These are phyloP conservation scores for Halichoeres trimaculatus DNA, from an alignment of 2,113 vertebrate genomes.

Conservation along the genomic window DNA sequence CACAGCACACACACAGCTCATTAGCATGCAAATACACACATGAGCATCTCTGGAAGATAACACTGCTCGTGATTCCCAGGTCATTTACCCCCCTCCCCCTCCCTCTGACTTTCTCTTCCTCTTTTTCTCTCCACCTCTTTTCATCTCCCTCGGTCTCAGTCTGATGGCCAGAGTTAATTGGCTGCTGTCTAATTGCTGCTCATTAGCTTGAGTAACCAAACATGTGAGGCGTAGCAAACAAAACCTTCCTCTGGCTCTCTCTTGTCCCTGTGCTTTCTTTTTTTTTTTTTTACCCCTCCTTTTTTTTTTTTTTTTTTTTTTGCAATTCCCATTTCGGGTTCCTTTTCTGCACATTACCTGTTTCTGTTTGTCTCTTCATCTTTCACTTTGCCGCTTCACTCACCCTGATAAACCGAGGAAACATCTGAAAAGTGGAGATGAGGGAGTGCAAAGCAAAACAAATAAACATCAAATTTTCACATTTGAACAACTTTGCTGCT, in stretches of 20 bases:
- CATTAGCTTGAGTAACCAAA: conserved; percentile 80
- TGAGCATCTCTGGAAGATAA: conserved; percentile 53
- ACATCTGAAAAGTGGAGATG: conserved; percentile 13
- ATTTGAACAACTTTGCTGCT: not conserved
- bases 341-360: not conserved
- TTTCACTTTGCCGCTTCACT: conserved; percentile 33
- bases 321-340: conserved; percentile 37
- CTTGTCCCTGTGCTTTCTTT: conserved; percentile 13
- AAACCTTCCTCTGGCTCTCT: conserved; percentile 28
- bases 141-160: conserved; percentile 75
- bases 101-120: not conserved
- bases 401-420: conserved; percentile 32
- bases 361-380: conserved; percentile 26
- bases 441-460: not conserved
- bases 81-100: conserved; percentile 22
- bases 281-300: too few species aligned
- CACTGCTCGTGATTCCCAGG: conserved; percentile 54
- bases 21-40: conserved; percentile 44
- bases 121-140: conserved; percentile 51
- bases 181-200: conserved; percentile 82
- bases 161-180: conserved; percentile 82
- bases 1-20: conserved; percentile 45
- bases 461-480: conserved; percentile 1
- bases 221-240: conserved; percentile 67
- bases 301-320: not conserved